Conservation (phyloP, 2,797 vertebrate species). For the Hydrophis major region DNA sequence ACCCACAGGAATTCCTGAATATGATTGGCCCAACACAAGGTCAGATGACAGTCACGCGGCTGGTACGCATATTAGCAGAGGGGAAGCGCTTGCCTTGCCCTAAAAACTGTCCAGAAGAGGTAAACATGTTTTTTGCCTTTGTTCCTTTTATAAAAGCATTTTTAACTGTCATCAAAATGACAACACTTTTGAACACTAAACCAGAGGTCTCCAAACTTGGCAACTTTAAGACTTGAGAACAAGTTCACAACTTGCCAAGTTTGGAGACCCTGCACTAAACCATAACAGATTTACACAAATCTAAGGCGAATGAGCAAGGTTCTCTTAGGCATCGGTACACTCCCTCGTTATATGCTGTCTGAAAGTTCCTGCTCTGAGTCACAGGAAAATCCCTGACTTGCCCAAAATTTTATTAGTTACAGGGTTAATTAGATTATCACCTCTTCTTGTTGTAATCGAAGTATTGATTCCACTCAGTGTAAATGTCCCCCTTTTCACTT, state of each 20-base stretch:
- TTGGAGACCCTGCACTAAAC: background rate
- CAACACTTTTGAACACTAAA: background rate
- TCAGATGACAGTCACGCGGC: constrained; percentile 90
- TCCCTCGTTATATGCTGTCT: background rate
- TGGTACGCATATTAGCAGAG: constrained; percentile 83
- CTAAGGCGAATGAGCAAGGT: background rate
- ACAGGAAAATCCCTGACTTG: background rate
- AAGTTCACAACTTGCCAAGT: no score
- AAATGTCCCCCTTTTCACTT: background rate
- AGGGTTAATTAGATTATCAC: background rate
- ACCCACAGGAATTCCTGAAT: constrained; percentile 81
- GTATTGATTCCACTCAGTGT: background rate
- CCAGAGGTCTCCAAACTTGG: no score
- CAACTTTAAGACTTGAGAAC: no score
- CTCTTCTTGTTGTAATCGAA: background rate
- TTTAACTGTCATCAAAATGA: background rate
- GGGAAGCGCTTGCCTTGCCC: constrained; percentile 86
- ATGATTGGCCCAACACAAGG: constrained; percentile 90
- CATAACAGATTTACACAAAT: background rate
- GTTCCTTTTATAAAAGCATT: background rate
- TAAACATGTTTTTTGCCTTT: constrained; percentile 53
- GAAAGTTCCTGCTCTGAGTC: background rate
- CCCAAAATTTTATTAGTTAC: background rate
- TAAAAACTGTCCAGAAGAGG: constrained; percentile 78
- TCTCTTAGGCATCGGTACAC: background rate